Evolutionary conservation across 1,140 invertebrate genomes (phyloP).

Genomic region (Scaptomyza montana): DNA sequence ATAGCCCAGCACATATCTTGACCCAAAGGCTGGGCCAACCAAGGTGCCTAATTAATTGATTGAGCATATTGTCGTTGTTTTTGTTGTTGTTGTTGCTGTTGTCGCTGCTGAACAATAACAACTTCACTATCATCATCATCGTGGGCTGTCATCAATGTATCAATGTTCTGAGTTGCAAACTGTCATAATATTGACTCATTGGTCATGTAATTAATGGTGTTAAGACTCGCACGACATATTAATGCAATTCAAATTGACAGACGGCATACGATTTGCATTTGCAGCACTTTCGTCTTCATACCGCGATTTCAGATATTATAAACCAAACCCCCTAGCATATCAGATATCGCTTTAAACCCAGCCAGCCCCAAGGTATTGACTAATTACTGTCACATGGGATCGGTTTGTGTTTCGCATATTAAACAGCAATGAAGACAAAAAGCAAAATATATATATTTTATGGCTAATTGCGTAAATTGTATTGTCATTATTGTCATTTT

Average conservation of each 20-base stretch:
- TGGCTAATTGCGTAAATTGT: background rate
- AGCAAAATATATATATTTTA: background rate
- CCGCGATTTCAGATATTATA: conserved; percentile 71
- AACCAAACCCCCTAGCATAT: background rate
- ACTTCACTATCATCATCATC: background rate
- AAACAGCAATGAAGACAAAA: conserved; percentile 20
- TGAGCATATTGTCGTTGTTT: conserved; percentile 36
- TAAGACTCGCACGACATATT: conserved; percentile 78
- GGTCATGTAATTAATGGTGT: conserved; percentile 78
- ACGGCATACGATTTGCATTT: conserved; percentile 63
- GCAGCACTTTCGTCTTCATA: conserved; percentile 33
- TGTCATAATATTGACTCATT: conserved; percentile 82
- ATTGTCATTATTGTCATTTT: background rate
- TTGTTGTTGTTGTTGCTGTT: conserved; percentile 12
- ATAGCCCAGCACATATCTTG: conserved; percentile 22
- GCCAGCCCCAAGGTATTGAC: conserved; percentile 23
- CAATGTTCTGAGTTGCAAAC: conserved; percentile 54
- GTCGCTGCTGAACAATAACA: background rate
- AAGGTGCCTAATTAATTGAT: conserved; percentile 72
- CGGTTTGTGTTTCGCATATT: conserved; percentile 8
- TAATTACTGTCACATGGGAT: conserved; percentile 49
- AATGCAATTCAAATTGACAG: conserved; percentile 77
- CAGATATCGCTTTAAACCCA: background rate
- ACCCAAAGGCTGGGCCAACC: background rate
- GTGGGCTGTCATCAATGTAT: conserved; percentile 5